phyloP scores from a whole-genome alignment of 64 coral and sea anemone species.

The Porites australiensis region DNA sequence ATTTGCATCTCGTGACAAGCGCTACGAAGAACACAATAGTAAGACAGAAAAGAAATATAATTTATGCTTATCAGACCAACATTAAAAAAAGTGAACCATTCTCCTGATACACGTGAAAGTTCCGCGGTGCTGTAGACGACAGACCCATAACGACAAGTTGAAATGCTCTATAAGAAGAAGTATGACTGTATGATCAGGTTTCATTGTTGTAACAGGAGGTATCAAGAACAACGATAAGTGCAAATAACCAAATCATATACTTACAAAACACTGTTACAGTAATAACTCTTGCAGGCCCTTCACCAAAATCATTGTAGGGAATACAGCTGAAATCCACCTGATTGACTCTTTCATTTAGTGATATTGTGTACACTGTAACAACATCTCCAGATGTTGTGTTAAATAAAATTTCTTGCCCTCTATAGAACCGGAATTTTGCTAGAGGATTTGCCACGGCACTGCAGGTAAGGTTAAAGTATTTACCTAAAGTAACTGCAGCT shows the following conservation, averaged over 20 bases:
- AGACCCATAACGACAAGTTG: too few species aligned
- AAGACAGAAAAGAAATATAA: too few species aligned
- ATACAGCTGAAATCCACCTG: background rate
- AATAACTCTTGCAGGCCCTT: background rate
- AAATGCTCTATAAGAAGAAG: too few species aligned
- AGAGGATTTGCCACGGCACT: background rate
- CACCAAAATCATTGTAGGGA: background rate
- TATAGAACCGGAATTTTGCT: background rate
- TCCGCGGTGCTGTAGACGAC: too few species aligned
- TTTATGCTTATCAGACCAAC: too few species aligned
- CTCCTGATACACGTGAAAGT: too few species aligned
- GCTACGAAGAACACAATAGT: too few species aligned
- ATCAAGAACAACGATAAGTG: too few species aligned
- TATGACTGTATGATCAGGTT: too few species aligned
- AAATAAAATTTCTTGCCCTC: background rate
- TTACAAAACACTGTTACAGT: background rate
- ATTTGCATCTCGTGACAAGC: too few species aligned
- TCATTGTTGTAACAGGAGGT: too few species aligned
- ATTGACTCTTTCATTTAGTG: background rate
- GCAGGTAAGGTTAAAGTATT: background rate
- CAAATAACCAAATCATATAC: background rate
- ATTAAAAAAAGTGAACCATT: too few species aligned
- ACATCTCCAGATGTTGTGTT: background rate
- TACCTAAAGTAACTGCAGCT: background rate
- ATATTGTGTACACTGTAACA: background rate